phyloP scores from a whole-genome alignment of 2,888 invertebrate species.

The Pseudeuparius sepicola region DNA sequence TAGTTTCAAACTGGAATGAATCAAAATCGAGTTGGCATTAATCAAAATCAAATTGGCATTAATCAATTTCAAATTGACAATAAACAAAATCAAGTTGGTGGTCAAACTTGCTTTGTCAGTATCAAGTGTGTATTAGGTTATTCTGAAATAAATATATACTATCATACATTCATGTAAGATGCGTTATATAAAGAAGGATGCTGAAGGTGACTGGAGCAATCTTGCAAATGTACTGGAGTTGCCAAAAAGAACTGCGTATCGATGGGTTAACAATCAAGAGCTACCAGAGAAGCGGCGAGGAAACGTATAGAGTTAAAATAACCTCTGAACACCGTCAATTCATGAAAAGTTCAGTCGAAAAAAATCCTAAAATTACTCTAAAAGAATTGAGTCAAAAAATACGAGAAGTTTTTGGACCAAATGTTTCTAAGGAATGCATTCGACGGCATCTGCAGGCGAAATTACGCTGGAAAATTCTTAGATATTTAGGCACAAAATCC shows the following conservation, averaged over 20 bases:
- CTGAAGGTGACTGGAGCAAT: constrained; percentile 11
- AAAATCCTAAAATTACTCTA: constrained; percentile 12
- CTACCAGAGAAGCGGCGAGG: constrained; percentile 10
- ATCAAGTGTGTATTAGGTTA: too few relatives aligned
- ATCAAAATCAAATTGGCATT: too few relatives aligned
- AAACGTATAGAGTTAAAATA: constrained; percentile 10
- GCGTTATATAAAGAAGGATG: constrained; percentile 5
- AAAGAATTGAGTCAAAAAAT: constrained; percentile 8
- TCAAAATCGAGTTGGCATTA: too few relatives aligned
- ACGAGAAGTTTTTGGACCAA: constrained; percentile 10
- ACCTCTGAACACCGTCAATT: constrained; percentile 9
- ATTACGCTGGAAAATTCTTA: constrained; percentile 12
- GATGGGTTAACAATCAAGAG: constrained; percentile 12
- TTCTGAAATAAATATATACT: too few relatives aligned
- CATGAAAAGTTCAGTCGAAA: constrained; percentile 12
- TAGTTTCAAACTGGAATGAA: too few relatives aligned
- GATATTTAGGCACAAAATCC: constrained; percentile 8
- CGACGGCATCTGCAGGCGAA: constrained; percentile 9
- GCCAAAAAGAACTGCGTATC: constrained; percentile 9
- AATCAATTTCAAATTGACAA: too few relatives aligned
- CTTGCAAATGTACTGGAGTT: constrained; percentile 12
- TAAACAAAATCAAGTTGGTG: too few relatives aligned
- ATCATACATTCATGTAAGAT: constrained; percentile 8
- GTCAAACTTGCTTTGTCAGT: too few relatives aligned
- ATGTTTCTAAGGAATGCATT: constrained; percentile 14